Base-by-base conservation (phyloP, 2,888 invertebrate species). In the Xestia c-nigrum region DNA sequence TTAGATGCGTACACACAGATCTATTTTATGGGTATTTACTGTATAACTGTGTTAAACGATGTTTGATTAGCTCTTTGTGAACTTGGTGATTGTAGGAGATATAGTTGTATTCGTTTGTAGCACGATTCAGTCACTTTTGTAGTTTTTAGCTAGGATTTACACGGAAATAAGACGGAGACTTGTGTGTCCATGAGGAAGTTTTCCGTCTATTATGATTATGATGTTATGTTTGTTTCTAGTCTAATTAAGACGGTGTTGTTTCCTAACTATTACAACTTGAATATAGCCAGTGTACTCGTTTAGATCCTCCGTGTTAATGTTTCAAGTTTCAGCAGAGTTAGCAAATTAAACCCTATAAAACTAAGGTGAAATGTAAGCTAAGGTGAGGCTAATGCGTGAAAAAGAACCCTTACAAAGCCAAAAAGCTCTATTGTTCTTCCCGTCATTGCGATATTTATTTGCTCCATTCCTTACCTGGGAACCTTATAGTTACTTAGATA, bases 1-100 rank as follows among this genome's bases (percentile, higher is more conserved):
- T 69, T 55, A 3, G 55, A 71, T 64, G 38, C 24, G 1, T 40
- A 43, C 40, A 68, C 21, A 66, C 3, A 40, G 78, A 64, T 38
- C 14, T 43, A 19, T 50, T 81, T 72, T 16, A 43, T 50, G 24
- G 16, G 3, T 12, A 31, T n/a, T 6, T 70, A 46, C 46, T 46
- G 14, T 52, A n/a, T 16, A 10, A 52, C 16, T 46, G 46, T 70
- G 69, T 46, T 71, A n/a, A 68, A 47, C n/a, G 38, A n/a, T 47
- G 46, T 47, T 69, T 24, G n/a, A 19, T 69, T 19, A n/a, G n/a
- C n/a, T 47, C 46, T 69, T 31, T 3, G 31, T 65, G 12, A 19
- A 55, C 21, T 46, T 47, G 38, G 47, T 14, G n/a, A 19, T 47
- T 19, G 19, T n/a, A 38, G 38, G n/a, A 19, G 64, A 3, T 43